Evolutionary conservation across 2,888 invertebrate genomes (phyloP).

Genomic region (Diaperis boleti): DNA sequence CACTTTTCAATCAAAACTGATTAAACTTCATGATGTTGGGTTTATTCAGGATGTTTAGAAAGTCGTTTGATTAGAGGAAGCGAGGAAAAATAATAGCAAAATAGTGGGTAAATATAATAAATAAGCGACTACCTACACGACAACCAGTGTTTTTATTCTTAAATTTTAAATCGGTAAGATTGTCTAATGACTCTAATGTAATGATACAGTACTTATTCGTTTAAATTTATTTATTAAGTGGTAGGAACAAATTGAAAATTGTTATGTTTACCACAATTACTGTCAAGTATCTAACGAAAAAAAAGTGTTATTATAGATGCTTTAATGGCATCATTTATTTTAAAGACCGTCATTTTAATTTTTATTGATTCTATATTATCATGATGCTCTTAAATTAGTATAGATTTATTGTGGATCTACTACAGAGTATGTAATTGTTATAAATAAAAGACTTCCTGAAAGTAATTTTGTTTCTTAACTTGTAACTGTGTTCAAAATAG

Average conservation of each 20-base stretch:
- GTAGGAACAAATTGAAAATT: not conserved
- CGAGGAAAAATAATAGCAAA: not conserved
- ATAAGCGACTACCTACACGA: not conserved
- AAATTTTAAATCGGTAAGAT: not conserved
- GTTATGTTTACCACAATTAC: not conserved
- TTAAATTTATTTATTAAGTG: not conserved
- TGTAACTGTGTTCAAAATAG: too few relatives aligned
- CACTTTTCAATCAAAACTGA: conserved; percentile 38
- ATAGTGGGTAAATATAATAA: not conserved
- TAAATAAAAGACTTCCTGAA: not conserved
- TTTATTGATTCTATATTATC: not conserved
- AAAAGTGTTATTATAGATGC: not conserved
- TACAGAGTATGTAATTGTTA: not conserved
- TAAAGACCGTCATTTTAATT: conserved; percentile 9
- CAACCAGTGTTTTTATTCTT: not conserved
- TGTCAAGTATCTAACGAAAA: not conserved
- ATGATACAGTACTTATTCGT: not conserved
- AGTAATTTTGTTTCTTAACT: too few relatives aligned
- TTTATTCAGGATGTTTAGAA: conserved; percentile 20
- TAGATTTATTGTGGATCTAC: not conserved
- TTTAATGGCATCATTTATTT: not conserved
- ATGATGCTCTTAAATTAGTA: not conserved
- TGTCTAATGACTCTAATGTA: not conserved
- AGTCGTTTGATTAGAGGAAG: not conserved
- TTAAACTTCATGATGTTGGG: conserved; percentile 23